A percentile compares a stretch with the other conserved stretches of the same genome.
phyloP scores from a whole-genome alignment of 2,888 invertebrate species.

The Sphinx pinastri region DNA sequence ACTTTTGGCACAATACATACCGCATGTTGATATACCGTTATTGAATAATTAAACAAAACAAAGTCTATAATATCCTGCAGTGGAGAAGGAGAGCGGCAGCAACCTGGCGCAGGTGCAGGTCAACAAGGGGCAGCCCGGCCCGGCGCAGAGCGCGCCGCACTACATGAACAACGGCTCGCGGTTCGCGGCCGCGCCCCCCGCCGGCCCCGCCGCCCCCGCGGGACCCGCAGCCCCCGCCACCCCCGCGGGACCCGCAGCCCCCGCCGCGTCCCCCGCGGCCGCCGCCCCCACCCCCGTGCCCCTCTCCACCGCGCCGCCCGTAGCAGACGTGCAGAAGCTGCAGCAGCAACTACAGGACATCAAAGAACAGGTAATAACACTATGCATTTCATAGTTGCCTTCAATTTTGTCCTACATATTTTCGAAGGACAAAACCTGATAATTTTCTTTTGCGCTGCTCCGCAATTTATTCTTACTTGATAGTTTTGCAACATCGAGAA shows the following conservation, averaged over 20 bases:
- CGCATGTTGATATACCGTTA: too few relatives aligned
- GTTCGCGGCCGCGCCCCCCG: conserved; percentile 44
- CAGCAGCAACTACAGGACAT: conserved; percentile 95
- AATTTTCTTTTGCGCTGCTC: neutral
- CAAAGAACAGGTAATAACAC: conserved; percentile 92
- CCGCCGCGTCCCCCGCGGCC: conserved; percentile 45
- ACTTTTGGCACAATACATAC: too few relatives aligned
- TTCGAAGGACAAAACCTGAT: too few relatives aligned
- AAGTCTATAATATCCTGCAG: conserved; percentile 41
- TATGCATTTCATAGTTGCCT: neutral
- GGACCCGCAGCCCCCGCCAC: conserved; percentile 44
- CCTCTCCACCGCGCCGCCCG: conserved; percentile 42
- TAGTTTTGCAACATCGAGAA: too few relatives aligned
- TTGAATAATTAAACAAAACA: too few relatives aligned
- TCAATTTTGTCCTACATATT: neutral
- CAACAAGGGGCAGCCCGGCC: conserved; percentile 78
- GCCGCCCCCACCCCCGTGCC: conserved; percentile 44
- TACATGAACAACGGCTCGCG: conserved; percentile 77
- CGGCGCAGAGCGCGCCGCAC: conserved; percentile 73
- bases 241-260: conserved; percentile 40
- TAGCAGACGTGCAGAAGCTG: conserved; percentile 89
- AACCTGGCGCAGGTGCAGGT: conserved; percentile 76
- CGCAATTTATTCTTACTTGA: too few relatives aligned
- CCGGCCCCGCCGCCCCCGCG: conserved; percentile 30
- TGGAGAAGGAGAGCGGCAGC: conserved; percentile 66